Conservation (phyloP, 2,888 invertebrate species). For the Oxycera nigricornis region DNA sequence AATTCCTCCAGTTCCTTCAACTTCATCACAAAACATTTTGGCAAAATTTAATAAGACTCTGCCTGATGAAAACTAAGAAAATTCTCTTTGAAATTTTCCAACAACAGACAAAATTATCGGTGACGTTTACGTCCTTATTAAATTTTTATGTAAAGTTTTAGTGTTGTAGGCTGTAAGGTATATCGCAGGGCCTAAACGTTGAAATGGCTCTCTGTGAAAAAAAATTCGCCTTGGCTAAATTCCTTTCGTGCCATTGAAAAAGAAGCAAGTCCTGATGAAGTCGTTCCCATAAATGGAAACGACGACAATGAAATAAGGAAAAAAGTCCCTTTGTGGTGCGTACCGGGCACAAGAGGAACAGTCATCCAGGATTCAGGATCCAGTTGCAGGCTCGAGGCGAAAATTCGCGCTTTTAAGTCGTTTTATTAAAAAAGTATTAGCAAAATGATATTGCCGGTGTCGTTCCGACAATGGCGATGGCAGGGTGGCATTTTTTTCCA, state of each 20-base stretch:
- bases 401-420: conserved; percentile 37
- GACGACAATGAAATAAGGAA: conserved; percentile 37
- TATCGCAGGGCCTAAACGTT: conserved; percentile 5
- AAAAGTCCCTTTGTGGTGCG: neutral
- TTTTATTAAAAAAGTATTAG: conserved; percentile 34
- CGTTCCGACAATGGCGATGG: neutral
- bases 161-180: conserved; percentile 15
- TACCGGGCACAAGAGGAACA: neutral
- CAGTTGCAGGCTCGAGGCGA: conserved; percentile 21
- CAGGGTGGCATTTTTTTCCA: neutral
- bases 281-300: conserved; percentile 30
- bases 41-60: neutral
- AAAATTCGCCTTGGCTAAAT: conserved; percentile 5
- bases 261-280: conserved; percentile 25
- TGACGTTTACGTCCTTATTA: conserved; percentile 42
- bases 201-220: conserved; percentile 5
- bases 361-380: conserved; percentile 1
- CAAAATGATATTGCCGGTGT: neutral
- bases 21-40: too few relatives aligned
- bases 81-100: conserved; percentile 13
- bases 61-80: neutral
- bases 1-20: too few relatives aligned
- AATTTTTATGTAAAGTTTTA: conserved; percentile 43
- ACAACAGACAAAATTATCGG: conserved; percentile 39
- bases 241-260: conserved; percentile 14